Evolutionary conservation across 2,113 vertebrate species (phyloP).

Genomic region (Sapayoa aenigma): DNA sequence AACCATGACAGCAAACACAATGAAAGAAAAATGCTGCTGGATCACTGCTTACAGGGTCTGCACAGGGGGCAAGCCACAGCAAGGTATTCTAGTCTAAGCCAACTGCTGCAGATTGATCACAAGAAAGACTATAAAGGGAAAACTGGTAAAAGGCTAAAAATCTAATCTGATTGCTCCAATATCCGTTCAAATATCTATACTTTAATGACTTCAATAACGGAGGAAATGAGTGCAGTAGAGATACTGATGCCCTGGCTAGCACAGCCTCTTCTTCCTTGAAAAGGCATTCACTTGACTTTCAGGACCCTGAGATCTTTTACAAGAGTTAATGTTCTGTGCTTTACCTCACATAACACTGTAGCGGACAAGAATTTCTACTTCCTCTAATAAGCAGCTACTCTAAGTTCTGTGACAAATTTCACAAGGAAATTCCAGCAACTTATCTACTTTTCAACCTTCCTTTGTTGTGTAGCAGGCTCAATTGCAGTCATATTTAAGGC

Average conservation of each 20-base stretch:
- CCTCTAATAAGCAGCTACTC: background rate
- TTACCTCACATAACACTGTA: background rate
- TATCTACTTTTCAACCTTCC: background rate
- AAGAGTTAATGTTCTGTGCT: background rate
- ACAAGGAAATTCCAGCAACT: background rate
- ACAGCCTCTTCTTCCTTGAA: background rate
- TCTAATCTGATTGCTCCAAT: background rate
- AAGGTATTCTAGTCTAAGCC: background rate
- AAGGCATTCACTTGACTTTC: background rate
- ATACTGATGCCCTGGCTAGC: background rate
- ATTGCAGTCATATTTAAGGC: background rate
- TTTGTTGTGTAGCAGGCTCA: background rate
- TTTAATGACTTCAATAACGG: background rate
- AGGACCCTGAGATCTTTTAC: background rate
- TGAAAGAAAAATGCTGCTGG: background rate
- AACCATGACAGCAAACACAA: background rate
- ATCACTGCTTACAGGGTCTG: background rate
- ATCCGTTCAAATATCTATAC: background rate
- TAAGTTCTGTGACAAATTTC: background rate
- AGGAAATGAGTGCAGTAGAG: background rate
- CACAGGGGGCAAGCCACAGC: background rate
- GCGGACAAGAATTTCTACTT: background rate
- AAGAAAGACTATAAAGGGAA: background rate
- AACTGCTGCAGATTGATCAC: background rate
- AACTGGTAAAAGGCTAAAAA: slow-evolving; percentile 20